Evolutionary conservation across 2,888 invertebrate species (phyloP), one percentile per base, ranked within the genome.

Genomic region (Coecobrya sp.): DNA sequence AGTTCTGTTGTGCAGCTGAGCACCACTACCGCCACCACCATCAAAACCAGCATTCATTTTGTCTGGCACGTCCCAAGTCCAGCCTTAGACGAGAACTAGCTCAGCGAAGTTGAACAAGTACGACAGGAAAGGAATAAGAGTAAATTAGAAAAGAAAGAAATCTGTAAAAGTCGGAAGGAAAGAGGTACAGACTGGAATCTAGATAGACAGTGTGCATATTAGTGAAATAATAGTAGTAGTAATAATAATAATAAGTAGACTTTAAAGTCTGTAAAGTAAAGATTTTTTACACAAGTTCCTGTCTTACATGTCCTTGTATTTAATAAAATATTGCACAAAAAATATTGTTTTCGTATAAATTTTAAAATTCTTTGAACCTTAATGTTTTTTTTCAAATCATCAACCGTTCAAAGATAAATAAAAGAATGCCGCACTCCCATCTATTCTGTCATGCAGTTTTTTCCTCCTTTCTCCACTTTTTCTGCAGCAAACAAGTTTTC

Each of bases 71-170:
- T 84, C 79, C 79, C 76, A 79, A 52, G 30, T 52, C 52, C 79
- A 52, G 22, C 79, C 16, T 52, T 0, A 52, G 79, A 52, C 30
- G 27, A 79, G 36, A 36, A 36, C 79, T 16, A 52, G 30, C 25
- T 79, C 79, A 36, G 36, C 73, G 73, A 52, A 49, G 13, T 79
- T 10, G 62, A 73, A 86, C 8, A 73, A 86, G 5, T 70, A 19
- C 52, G 22, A 70, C 73, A 86, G 73, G 55, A 73, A 86, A 36
- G 55, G 55, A 36, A 86, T 42, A 86, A 55, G 86, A 86, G 86
- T 86, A 86, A 86, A 86, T 86, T 86, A 86, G 52, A 55, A 42
- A 65, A 70, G 30, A 73, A 87, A 76, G 25, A 76, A 76, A 76
- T 76, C 76, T 76, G 76, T 76, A 45, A 19, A 45, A 76, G 45